These are phyloP conservation scores for Hemithea aestivaria DNA, from an alignment of 2,888 invertebrate species.

Conservation along the genomic window DNA sequence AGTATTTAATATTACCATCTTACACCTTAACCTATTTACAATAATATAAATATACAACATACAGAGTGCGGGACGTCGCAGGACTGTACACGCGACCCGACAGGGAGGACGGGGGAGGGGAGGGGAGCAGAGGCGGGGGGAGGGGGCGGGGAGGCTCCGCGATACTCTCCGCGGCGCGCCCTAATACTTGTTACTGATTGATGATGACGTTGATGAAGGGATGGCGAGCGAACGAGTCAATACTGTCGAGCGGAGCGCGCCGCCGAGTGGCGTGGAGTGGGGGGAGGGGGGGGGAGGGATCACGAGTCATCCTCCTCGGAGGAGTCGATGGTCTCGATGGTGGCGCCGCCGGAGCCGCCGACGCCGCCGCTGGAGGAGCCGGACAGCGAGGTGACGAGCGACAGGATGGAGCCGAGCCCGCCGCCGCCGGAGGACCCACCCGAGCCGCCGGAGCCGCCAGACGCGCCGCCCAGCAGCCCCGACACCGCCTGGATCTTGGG, in stretches of 20 bases:
- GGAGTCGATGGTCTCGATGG: conserved; percentile 68
- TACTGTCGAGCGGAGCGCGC: conserved; percentile 13
- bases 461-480: conserved; percentile 75
- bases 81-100: conserved; percentile 56
- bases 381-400: conserved; percentile 68
- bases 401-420: conserved; percentile 68
- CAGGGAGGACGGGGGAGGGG: conserved; percentile 2
- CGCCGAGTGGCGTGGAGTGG: conserved; percentile 15
- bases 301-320: conserved; percentile 69
- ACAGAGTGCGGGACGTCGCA: conserved; percentile 17
- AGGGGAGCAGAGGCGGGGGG: conserved; percentile 13
- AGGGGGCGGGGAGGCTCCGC: neutral
- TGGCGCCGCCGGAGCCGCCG: conserved; percentile 46
- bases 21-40: conserved; percentile 75
- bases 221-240: neutral
- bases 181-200: no score
- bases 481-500: conserved; percentile 80
- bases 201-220: no score
- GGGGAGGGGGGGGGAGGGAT: conserved; percentile 30
- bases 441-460: conserved; percentile 75
- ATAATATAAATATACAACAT: conserved; percentile 64
- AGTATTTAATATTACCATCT: conserved; percentile 69
- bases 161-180: conserved; percentile 10
- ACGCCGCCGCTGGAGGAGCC: conserved; percentile 69
- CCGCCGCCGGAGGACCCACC: conserved; percentile 61